Evolutionary conservation across 2,888 invertebrate species (phyloP).

Genomic region (Sinhomidia bicolor): DNA sequence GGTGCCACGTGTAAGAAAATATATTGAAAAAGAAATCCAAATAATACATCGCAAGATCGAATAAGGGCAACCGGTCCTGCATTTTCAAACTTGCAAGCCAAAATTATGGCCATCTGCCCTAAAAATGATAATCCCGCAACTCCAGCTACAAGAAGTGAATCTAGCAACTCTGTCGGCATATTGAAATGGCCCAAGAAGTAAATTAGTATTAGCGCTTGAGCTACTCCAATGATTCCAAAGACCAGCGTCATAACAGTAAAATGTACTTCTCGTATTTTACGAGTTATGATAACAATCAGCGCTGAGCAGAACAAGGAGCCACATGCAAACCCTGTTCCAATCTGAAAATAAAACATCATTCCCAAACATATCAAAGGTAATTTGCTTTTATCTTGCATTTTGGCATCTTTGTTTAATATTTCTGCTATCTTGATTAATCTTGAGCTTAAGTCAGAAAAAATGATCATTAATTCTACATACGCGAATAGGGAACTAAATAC

Average conservation of each 20-base stretch:
- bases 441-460: no score
- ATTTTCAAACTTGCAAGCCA: constrained; percentile 85
- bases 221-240: constrained; percentile 78
- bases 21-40: constrained; percentile 84
- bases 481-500: no score
- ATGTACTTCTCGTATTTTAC: constrained; percentile 79
- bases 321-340: constrained; percentile 77
- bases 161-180: constrained; percentile 62
- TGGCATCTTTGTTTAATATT: no score
- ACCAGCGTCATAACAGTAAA: constrained; percentile 78
- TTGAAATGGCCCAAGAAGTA: constrained; percentile 69
- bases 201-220: constrained; percentile 72
- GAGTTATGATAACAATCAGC: constrained; percentile 77
- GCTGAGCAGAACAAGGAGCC: constrained; percentile 77
- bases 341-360: constrained; percentile 61
- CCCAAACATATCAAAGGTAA: no score
- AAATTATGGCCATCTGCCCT: constrained; percentile 92
- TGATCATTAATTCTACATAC: no score
- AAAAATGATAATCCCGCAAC: constrained; percentile 92
- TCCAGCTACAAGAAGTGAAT: constrained; percentile 69
- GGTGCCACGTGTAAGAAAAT: constrained; percentile 77
- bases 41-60: constrained; percentile 93
- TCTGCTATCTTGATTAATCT: no score
- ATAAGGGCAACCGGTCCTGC: constrained; percentile 96
- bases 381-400: no score